Evolutionary conservation across 2,797 vertebrate species (phyloP), one percentile per base, ranked within the genome.

Genomic region (Masticophis lateralis): DNA sequence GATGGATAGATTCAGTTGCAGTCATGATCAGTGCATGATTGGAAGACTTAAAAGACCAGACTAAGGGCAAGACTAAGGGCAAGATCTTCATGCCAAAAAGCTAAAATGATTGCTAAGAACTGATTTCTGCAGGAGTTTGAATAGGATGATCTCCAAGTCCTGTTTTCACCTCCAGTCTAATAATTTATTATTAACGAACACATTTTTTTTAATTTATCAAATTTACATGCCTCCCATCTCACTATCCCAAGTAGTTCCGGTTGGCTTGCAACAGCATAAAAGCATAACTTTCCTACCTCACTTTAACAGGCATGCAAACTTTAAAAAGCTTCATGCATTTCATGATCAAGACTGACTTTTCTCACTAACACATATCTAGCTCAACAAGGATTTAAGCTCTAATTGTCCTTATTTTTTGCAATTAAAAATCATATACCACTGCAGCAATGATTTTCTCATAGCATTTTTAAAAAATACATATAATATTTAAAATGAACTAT

Each of bases 371-470:
- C 20, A 25, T 47, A 66, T 53, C n/a, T 32, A 90, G 51, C 51
- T 8, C 47, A 55, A 92, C 27, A 92, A 79, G 43, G 47, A 92
- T 28, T 87, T 88, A 60, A 86, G 53, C 51, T 56, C 87, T 0
- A 0, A 87, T 53, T 61, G 0, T 57, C 8, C 12, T 92, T 69
- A 14, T 87, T 87, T 90, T 59, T 14, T 87, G 14, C 20, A 91
- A 87, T 88, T 16, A 94, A 95, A 94, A 28, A 27, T 20, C 92
- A 89, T 88, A 92, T n/a, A 79, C 37, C 13, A 66, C 55, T 69
- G 5, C 6, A 16, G 8, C 55, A 88, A n/a, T 61, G 43, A 22
- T 43, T 0, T 91, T 16, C 18, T 79, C 37, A 53, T 74, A 57
- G 53, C n/a, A 32, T 57, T 88, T 88, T 88, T 27, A 28, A 63